Evolutionary conservation across 92 coral and sea anemone genomes (phyloP), one percentile per base, ranked within the genome.

Genomic region (Pocillopora meandrina): DNA sequence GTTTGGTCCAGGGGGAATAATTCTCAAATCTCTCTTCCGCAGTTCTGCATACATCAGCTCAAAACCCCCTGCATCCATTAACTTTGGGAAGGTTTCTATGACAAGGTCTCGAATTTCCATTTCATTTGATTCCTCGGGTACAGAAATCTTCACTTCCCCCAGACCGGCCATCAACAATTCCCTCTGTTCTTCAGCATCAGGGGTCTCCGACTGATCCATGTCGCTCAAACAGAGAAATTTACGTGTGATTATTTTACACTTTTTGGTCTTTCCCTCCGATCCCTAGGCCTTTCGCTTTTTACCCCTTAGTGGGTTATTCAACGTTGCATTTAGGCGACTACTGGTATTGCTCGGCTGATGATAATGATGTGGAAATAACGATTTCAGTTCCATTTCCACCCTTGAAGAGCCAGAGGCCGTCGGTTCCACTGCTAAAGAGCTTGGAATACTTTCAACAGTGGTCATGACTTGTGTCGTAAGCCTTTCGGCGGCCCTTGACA

Each of bases 21-120:
- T 72, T 70, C 61, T 47, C 67, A 90, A 86, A 42, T 90, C 82
- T 52, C 84, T 65, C 83, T 78, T 86, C 71, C 90, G 73, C 3
- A 88, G 57, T 67, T 90, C 93, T 42, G 80, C 88, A 49, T 90
- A 87, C 91, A 87, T 87, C 67, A 90, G 76, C 71, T 90, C 93
- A 78, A 90, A 90, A 62, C 91, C 89, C 59, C 93, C 87, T 67
- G 76, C 64, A 56, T 83, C 87, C 64, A 65, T 76, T 56, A 90
- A 71, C 76, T 87, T 87, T 59, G 86, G 89, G 76, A 87, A 87
- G 47, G 64, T 72, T 15, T 90, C 76, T 33, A 73, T 71, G 59
- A 90, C 62, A 14, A 47, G 61, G 81, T 76, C 89, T 63, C 94
- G 72, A 61, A 84, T 23, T 73, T 20, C 85, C 89, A 63, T 70